Conservation (phyloP, 2,797 vertebrate genomes). For the Gymnothorax javanicus region DNA sequence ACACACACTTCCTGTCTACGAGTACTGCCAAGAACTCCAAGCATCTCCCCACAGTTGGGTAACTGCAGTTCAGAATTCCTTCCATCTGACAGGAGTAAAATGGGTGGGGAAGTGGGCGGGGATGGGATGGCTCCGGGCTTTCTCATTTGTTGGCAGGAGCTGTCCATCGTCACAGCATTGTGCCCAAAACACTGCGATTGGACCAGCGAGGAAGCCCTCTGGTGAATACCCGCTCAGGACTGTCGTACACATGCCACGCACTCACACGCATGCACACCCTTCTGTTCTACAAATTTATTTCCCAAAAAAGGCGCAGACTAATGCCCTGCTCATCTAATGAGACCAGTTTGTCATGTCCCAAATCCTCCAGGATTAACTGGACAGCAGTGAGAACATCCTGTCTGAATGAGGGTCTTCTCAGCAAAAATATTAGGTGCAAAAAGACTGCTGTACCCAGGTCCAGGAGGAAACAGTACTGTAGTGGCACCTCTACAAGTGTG, state of each 20-base stretch:
- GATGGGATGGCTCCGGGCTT: neutral
- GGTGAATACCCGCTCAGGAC: neutral
- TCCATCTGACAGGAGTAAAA: neutral
- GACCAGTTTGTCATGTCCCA: neutral
- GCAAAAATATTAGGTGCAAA: neutral
- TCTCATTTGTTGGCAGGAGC: neutral
- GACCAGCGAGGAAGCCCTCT: neutral
- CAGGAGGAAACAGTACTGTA: neutral
- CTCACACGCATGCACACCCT: neutral
- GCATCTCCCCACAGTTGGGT: conserved; percentile 33
- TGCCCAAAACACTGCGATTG: neutral
- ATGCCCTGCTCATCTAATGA: neutral
- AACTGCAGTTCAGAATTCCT: conserved; percentile 24
- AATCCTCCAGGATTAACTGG: neutral
- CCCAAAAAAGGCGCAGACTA: neutral
- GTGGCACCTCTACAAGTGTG: neutral
- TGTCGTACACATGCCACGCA: neutral
- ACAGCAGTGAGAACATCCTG: neutral
- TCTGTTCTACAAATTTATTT: neutral
- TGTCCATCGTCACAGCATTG: neutral
- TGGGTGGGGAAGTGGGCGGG: neutral
- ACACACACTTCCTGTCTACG: neutral
- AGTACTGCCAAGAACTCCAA: conserved; percentile 18
- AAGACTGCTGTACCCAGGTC: neutral
- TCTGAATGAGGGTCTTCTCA: neutral